Conservation (phyloP, 2,797 vertebrate species). For the Macropus fuliginosus region DNA sequence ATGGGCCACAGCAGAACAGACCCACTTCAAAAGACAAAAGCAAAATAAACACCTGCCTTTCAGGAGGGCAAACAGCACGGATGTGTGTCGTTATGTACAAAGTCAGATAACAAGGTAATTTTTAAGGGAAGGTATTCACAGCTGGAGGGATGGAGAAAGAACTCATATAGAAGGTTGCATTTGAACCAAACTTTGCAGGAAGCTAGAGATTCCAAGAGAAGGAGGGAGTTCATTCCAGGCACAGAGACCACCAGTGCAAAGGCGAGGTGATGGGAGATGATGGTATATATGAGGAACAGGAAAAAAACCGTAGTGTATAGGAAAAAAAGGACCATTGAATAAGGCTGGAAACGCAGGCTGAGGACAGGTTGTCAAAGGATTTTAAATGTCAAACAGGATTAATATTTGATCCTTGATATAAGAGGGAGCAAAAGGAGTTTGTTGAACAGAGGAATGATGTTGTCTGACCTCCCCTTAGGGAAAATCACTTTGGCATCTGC, state of each 20-base stretch:
- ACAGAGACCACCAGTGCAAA: background rate
- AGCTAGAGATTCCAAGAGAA: background rate
- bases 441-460: background rate
- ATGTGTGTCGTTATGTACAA: background rate
- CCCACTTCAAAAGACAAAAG: background rate
- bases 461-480: background rate
- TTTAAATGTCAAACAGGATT: background rate
- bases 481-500: background rate
- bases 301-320: background rate
- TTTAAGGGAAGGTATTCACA: background rate
- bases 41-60: background rate
- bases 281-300: background rate
- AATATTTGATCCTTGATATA: background rate
- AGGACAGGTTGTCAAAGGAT: background rate
- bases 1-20: background rate
- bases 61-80: background rate
- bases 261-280: background rate
- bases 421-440: background rate
- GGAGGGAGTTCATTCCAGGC: background rate
- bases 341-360: background rate
- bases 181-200: background rate
- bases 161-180: background rate
- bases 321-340: background rate
- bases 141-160: background rate
- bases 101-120: background rate